These are phyloP conservation scores for Erpornis zantholeuca DNA, from an alignment of 2,113 vertebrate species.

Conservation along the genomic window DNA sequence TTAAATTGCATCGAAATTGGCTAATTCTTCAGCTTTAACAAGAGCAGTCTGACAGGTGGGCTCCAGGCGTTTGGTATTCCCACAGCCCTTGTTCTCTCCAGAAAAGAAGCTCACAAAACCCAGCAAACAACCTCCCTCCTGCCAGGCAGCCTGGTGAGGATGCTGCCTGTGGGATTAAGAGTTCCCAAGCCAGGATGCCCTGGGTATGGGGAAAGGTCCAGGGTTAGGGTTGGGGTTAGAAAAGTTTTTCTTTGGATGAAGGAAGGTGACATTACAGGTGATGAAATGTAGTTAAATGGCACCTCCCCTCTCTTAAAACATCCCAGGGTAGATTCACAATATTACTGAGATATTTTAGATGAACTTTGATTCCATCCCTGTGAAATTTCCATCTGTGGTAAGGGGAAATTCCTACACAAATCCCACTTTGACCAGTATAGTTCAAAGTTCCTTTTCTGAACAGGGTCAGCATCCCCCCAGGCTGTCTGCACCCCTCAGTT, in stretches of 20 bases:
- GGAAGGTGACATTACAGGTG: neutral
- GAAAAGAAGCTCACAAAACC: neutral
- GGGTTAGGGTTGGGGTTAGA: neutral
- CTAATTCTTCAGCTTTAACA: neutral
- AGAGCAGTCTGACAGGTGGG: neutral
- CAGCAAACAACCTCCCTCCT: neutral
- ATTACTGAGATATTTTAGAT: neutral
- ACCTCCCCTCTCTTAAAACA: neutral
- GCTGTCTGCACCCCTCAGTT: neutral
- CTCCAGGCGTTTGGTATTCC: neutral
- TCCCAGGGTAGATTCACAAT: neutral
- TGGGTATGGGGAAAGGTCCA: fast-evolving
- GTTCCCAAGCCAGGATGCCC: neutral
- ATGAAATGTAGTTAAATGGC: neutral
- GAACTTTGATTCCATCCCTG: neutral
- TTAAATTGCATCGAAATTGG: neutral
- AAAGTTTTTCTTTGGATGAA: neutral
- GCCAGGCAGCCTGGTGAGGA: neutral
- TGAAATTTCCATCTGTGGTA: neutral
- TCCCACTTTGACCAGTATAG: neutral
- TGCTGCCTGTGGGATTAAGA: neutral
- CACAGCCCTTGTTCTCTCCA: neutral
- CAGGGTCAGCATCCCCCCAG: neutral
- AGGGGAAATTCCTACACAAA: neutral
- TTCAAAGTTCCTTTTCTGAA: neutral